Percentiles rank a stretch among this genome's conserved stretches.
These are phyloP conservation scores for Phrynosoma platyrhinos DNA, from an alignment of 2,113 vertebrate genomes.

Conservation along the genomic window DNA sequence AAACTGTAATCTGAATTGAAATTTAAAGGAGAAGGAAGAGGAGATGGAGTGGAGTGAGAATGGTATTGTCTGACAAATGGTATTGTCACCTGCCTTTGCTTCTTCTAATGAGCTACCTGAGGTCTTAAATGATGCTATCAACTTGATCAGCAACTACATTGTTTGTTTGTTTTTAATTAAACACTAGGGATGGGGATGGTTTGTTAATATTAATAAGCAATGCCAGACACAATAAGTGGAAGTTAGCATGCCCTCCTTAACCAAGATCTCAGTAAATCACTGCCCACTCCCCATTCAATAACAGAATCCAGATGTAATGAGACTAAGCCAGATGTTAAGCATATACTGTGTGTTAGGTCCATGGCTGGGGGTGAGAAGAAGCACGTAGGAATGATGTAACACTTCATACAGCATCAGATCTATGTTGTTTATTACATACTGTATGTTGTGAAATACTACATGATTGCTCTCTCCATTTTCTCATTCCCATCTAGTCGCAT, in stretches of 20 bases:
- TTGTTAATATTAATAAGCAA: background rate
- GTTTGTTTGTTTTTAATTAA: background rate
- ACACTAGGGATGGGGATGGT: background rate
- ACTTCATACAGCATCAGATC: too few species aligned
- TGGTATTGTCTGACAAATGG: background rate
- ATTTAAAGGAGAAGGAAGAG: background rate
- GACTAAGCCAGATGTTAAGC: background rate
- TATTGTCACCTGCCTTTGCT: background rate
- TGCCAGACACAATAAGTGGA: background rate
- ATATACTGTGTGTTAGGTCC: too few species aligned
- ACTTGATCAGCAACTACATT: background rate
- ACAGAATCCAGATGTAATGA: background rate
- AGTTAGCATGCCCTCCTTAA: background rate
- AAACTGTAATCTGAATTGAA: background rate
- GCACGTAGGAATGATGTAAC: too few species aligned
- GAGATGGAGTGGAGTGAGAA: background rate
- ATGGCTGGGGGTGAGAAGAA: too few species aligned
- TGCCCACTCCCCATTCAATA: too few species aligned
- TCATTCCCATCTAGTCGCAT: too few species aligned
- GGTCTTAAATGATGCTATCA: background rate
- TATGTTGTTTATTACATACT: too few species aligned
- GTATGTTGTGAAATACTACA: background rate
- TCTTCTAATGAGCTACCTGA: background rate
- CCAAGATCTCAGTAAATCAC: background rate
- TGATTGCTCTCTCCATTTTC: background rate